Conservation (phyloP, 1,140 invertebrate genomes). For the Drosophila orosa region DNA sequence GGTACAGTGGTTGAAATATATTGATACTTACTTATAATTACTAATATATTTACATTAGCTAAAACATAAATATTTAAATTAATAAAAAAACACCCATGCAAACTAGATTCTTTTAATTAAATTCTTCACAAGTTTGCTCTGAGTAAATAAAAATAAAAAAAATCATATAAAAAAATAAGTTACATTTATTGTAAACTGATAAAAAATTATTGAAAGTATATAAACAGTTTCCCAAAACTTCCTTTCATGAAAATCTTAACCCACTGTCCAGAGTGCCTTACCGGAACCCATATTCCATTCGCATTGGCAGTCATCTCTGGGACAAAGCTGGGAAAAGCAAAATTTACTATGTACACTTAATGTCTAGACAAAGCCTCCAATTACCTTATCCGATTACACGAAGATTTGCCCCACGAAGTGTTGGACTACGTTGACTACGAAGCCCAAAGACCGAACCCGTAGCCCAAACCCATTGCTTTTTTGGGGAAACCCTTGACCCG, state of each 20-base stretch:
- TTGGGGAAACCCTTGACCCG: slow-evolving; percentile 71
- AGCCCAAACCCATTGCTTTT: slow-evolving; percentile 17
- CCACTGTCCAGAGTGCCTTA: slow-evolving; percentile 45
- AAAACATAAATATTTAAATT: too few species aligned
- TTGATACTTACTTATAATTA: too few species aligned
- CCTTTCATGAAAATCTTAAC: not conserved
- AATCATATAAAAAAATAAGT: not conserved
- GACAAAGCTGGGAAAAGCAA: slow-evolving; percentile 56
- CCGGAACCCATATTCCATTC: slow-evolving; percentile 18
- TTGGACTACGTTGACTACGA: slow-evolving; percentile 48
- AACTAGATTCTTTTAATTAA: too few species aligned
- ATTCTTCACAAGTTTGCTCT: too few species aligned
- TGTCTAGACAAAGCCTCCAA: slow-evolving; percentile 84
- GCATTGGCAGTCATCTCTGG: slow-evolving; percentile 56
- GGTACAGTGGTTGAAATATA: too few species aligned
- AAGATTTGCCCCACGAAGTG: slow-evolving; percentile 79
- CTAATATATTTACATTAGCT: too few species aligned
- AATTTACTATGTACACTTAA: slow-evolving; percentile 84
- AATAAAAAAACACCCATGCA: too few species aligned
- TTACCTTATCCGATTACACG: slow-evolving; percentile 84
- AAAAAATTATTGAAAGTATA: not conserved
- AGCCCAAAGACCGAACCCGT: slow-evolving; percentile 1
- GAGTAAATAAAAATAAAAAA: too few species aligned
- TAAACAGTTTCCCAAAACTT: not conserved
- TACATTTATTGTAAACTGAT: not conserved